Conservation (phyloP, 2,797 vertebrate species). For the Enteromius argenteus region DNA sequence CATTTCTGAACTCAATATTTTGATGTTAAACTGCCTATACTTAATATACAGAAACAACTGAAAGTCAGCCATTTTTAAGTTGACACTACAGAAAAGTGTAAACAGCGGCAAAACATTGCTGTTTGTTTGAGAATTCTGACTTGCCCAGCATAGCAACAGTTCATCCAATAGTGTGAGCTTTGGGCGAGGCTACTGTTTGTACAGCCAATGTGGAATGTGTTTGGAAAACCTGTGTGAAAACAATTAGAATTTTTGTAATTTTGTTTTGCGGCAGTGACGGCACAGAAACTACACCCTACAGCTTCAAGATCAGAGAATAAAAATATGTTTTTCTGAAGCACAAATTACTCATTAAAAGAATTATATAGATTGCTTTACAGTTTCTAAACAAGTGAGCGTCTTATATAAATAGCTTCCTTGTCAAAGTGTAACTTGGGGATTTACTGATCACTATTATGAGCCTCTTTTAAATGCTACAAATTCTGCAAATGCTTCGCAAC, state of each 20-base stretch:
- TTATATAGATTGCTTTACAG: not conserved
- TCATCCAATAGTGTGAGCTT: slow-evolving; percentile 5
- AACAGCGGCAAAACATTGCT: not conserved
- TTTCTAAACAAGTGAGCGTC: not conserved
- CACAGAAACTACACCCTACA: not conserved
- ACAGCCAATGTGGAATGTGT: not conserved
- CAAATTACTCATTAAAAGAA: not conserved
- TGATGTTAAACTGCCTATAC: not conserved
- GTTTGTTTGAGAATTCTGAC: not conserved
- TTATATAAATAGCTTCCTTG: not conserved
- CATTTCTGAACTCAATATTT: not conserved
- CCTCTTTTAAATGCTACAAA: not conserved
- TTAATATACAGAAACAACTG: not conserved
- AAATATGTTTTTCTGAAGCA: not conserved
- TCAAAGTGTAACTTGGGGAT: not conserved
- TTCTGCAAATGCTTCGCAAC: not conserved
- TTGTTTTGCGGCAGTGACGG: not conserved
- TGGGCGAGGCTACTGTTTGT: not conserved
- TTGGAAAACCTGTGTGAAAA: slow-evolving; percentile 17
- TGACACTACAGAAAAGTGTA: not conserved
- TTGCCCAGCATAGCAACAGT: not conserved
- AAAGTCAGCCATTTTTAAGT: not conserved
- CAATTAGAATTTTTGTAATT: not conserved
- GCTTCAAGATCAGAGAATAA: not conserved
- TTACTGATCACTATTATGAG: not conserved